Evolutionary conservation across 2,888 invertebrate species (phyloP).

Genomic region (Drosophila pseudotakahashii): DNA sequence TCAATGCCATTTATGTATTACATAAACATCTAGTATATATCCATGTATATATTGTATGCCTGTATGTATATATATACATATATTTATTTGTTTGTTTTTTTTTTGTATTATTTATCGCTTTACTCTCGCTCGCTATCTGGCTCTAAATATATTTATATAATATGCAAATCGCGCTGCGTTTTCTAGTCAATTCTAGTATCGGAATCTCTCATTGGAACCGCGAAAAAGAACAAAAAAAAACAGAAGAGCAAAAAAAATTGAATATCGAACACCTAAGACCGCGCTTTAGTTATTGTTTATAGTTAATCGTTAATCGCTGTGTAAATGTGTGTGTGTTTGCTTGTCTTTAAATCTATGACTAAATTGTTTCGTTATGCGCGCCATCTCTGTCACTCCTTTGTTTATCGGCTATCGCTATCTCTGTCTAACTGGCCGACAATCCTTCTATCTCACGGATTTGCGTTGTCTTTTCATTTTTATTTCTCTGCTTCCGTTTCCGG

Average conservation of each 20-base stretch:
- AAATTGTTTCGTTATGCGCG: conserved; percentile 37
- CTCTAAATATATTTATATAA: conserved; percentile 46
- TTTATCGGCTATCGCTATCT: not conserved
- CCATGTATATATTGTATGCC: conserved; percentile 35
- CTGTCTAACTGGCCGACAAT: conserved; percentile 38
- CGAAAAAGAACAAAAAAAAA: not conserved
- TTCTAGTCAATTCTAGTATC: conserved; percentile 34
- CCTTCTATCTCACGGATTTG: conserved; percentile 46
- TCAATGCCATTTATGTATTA: conserved; percentile 61
- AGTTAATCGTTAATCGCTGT: conserved; percentile 25
- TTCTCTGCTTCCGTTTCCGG: conserved; percentile 36
- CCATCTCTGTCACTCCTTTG: not conserved
- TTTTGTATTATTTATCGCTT: conserved; percentile 44
- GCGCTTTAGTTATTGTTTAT: conserved; percentile 26
- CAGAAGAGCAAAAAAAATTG: conserved; percentile 2
- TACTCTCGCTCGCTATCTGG: conserved; percentile 42
- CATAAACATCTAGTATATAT: conserved; percentile 60
- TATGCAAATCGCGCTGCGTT: conserved; percentile 45
- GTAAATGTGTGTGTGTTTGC: conserved; percentile 12
- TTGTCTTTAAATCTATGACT: conserved; percentile 33
- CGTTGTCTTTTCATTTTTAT: conserved; percentile 50
- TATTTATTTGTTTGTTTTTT: conserved; percentile 14
- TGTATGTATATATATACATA: conserved; percentile 44
- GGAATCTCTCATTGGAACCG: conserved; percentile 18
- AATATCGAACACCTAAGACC: conserved; percentile 24